A percentile compares a stretch with the other conserved stretches of the same genome.
phyloP scores from a whole-genome alignment of 2,888 invertebrate species.

The Agrotis puta region DNA sequence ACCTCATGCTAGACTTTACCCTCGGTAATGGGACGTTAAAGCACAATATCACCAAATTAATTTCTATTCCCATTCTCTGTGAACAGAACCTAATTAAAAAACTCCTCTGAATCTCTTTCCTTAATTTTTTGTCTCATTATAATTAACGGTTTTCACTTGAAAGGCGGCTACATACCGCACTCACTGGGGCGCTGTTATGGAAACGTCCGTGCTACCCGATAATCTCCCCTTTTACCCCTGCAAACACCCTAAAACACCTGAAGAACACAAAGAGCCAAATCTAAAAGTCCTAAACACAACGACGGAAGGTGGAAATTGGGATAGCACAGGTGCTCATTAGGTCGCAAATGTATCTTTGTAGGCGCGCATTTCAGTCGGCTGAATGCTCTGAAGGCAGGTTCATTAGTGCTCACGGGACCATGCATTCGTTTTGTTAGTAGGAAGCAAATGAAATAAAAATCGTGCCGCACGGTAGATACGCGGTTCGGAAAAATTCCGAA shows the following conservation, averaged over 20 bases:
- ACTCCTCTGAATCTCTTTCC: conserved; percentile 30
- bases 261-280: conserved; percentile 38
- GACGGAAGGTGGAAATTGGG: conserved; percentile 69
- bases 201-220: conserved; percentile 69
- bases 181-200: conserved; percentile 68
- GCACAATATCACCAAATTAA: conserved; percentile 28
- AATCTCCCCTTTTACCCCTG: conserved; percentile 70
- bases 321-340: conserved; percentile 60
- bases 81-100: conserved; percentile 39
- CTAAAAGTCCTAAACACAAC: conserved; percentile 53
- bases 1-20: not conserved
- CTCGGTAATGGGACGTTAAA: conserved; percentile 11
- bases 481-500: conserved; percentile 67
- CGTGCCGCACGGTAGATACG: conserved; percentile 63
- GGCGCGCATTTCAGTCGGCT: conserved; percentile 69
- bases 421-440: conserved; percentile 75
- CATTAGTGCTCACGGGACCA: conserved; percentile 80
- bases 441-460: conserved; percentile 76
- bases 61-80: conserved; percentile 14
- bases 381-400: conserved; percentile 79
- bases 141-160: conserved; percentile 62
- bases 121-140: conserved; percentile 53
- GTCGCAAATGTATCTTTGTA: conserved; percentile 66
- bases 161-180: conserved; percentile 54
- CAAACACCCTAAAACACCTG: conserved; percentile 57